Percentiles rank a stretch among this genome's conserved stretches.
Evolutionary conservation across 1,140 invertebrate species (phyloP).

Genomic region (Nymphalis io): DNA sequence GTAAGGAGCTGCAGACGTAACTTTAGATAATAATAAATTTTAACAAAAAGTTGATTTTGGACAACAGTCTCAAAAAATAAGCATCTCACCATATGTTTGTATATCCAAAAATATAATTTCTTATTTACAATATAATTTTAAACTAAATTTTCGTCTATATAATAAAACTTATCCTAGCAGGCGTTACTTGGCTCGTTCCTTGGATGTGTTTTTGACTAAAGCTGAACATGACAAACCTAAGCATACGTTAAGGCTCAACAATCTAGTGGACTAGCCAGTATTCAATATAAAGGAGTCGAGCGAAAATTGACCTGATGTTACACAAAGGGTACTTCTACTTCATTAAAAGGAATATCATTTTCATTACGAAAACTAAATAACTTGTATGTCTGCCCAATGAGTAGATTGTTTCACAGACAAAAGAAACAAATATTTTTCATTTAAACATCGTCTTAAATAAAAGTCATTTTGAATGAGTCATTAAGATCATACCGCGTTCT

Average conservation of each 20-base stretch:
- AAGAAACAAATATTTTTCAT: no score
- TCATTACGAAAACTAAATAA: no score
- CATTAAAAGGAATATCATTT: no score
- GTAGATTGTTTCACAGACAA: no score
- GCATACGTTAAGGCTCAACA: not conserved
- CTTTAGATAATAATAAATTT: slow-evolving; percentile 36
- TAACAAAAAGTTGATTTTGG: slow-evolving; percentile 68
- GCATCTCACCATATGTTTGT: slow-evolving; percentile 58
- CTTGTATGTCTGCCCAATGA: no score
- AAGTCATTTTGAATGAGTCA: no score
- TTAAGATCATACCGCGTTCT: no score
- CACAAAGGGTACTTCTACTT: no score
- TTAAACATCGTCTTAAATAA: no score
- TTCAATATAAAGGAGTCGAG: no score
- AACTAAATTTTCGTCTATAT: slow-evolving; percentile 37
- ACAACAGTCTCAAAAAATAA: slow-evolving; percentile 78
- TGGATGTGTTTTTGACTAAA: slow-evolving; percentile 36
- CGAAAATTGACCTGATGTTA: no score
- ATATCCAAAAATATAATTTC: slow-evolving; percentile 75
- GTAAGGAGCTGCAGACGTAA: slow-evolving; percentile 32
- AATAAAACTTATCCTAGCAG: slow-evolving; percentile 31
- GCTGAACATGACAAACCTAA: slow-evolving; percentile 27
- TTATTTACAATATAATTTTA: slow-evolving; percentile 64
- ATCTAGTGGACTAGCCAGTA: no score
- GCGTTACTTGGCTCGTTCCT: slow-evolving; percentile 32